Base-by-base conservation (phyloP, 1,140 invertebrate species). In the Euglossa dilemma region DNA sequence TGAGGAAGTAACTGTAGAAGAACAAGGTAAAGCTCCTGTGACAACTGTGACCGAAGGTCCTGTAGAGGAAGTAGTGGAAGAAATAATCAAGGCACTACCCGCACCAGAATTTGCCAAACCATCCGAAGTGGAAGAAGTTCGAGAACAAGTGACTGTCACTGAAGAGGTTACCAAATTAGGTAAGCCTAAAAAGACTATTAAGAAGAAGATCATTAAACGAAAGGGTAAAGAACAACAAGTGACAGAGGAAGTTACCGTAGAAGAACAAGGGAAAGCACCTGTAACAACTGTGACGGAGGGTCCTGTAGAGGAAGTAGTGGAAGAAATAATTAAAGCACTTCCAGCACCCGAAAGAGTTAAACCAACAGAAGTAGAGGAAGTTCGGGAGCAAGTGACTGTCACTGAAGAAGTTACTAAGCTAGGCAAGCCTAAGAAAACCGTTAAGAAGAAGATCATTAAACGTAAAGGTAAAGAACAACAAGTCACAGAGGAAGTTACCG, bases 1-100 rank as follows among this genome's bases (percentile, higher is more conserved):
- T 93, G 2, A 94, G 91, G 0, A 92, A 93, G 73, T 93, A 25
- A 93, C 93, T 0, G 88, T 94, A 6, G 93, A 95, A 85, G 93
- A 87, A 36, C 64, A 83, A 45, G 81, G 82, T n/a, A 81, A 86
- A 28, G 20, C 54, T 8, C 84, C 77, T 0, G 57, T 83, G 16
- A 84, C 75, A 18, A 86, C 82, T 18, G 70, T 80, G 8, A 54
- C 64, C 0, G 81, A 83, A 45, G 94, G 92, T 11, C 80, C 86
- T 90, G 45, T 91, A 92, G 88, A 91, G 92, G 88, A 89, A 59
- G 54, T 78, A 70, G 73, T 87, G 11, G 63, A 80, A 23, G 79
- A 80, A 45, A 18, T 14, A 12, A n/a, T 80, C 5, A 81, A 16
- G 77, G 16, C 43, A 2, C 9, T 67, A 0, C 77, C 77, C 7